phyloP scores from a whole-genome alignment of 2,888 invertebrate species.

The Balanococcus diminutus region DNA sequence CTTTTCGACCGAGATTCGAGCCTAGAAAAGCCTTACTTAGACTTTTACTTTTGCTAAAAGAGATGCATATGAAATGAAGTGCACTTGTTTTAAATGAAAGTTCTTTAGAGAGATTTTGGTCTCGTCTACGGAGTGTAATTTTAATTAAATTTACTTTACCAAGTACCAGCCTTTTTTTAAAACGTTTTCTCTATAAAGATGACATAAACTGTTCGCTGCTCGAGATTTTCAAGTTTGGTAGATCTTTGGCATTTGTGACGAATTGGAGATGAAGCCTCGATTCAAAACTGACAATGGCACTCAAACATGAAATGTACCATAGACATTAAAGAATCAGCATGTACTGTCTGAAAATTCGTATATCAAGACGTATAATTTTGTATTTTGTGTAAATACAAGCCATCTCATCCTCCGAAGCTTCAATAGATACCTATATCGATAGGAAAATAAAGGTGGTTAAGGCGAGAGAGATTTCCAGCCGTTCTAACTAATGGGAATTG shows the following conservation, averaged over 20 bases:
- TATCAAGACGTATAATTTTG: too few relatives aligned
- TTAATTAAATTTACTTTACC: background rate
- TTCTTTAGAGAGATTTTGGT: background rate
- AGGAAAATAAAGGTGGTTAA: background rate
- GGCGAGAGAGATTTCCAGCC: background rate
- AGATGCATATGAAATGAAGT: background rate
- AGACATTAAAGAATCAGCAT: too few relatives aligned
- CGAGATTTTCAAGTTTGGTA: background rate
- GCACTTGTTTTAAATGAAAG: background rate
- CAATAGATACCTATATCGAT: background rate
- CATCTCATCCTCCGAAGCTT: background rate
- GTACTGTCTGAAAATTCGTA: too few relatives aligned
- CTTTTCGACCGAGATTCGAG: background rate
- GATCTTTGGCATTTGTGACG: background rate
- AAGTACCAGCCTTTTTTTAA: background rate
- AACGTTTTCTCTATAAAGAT: background rate
- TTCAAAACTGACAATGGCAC: too few relatives aligned
- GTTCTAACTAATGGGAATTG: conserved; percentile 30
- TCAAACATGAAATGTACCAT: too few relatives aligned
- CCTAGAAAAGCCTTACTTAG: background rate
- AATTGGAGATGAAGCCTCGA: too few relatives aligned
- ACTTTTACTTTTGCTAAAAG: background rate
- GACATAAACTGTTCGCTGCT: too few relatives aligned
- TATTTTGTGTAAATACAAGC: too few relatives aligned
- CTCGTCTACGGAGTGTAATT: background rate